Evolutionary conservation across 1,140 invertebrate species (phyloP).

Genomic region (Chlorops oryzae): DNA sequence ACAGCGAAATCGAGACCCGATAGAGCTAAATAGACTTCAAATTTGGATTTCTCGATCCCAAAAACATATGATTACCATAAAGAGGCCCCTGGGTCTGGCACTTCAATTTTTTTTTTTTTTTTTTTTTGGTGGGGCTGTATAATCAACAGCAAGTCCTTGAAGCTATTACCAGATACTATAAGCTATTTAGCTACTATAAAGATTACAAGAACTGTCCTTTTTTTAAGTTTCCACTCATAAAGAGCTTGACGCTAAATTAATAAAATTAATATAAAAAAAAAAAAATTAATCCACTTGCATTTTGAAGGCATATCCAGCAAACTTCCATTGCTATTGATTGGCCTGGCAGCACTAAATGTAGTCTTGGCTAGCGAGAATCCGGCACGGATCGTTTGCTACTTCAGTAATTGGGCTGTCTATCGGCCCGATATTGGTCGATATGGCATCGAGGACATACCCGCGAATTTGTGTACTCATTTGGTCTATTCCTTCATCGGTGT

Average conservation of each 20-base stretch:
- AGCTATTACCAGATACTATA: too few relatives aligned
- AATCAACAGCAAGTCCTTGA: too few relatives aligned
- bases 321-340: conserved; percentile 20
- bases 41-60: too few relatives aligned
- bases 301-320: background rate
- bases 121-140: too few relatives aligned
- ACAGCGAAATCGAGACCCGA: too few relatives aligned
- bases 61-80: too few relatives aligned
- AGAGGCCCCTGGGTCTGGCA: too few relatives aligned
- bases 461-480: conserved; percentile 75
- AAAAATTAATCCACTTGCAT: background rate
- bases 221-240: conserved; percentile 23
- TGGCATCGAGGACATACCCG: conserved; percentile 74
- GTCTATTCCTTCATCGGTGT: conserved; percentile 89
- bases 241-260: conserved; percentile 12
- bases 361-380: conserved; percentile 22
- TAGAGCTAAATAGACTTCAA: too few relatives aligned
- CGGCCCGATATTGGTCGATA: conserved; percentile 74
- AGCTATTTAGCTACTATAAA: too few relatives aligned
- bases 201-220: conserved; percentile 13
- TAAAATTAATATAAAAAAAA: background rate
- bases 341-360: conserved; percentile 16
- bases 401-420: conserved; percentile 89
- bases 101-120: too few relatives aligned
- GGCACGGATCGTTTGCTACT: conserved; percentile 76